Conservation (phyloP, 2,888 invertebrate species). For the Macaria notata region DNA sequence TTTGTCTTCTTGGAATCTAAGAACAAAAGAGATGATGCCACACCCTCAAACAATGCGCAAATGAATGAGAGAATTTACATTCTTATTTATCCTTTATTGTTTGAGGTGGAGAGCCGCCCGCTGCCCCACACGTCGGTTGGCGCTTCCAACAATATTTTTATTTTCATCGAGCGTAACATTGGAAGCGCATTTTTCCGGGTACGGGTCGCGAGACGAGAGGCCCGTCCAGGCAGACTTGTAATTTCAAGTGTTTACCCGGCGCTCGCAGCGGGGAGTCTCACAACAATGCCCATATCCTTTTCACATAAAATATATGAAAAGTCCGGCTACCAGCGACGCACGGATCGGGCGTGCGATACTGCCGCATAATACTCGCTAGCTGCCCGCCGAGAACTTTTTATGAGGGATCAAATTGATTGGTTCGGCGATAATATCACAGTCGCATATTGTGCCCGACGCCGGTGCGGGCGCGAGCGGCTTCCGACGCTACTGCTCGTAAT, state of each 20-base stretch:
- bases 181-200: slow-evolving; percentile 75
- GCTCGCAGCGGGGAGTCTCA: slow-evolving; percentile 69
- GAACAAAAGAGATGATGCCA: no score
- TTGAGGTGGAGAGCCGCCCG: slow-evolving; percentile 23
- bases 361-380: slow-evolving; percentile 69
- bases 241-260: slow-evolving; percentile 79
- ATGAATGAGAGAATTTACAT: slow-evolving; percentile 5
- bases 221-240: slow-evolving; percentile 71
- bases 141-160: slow-evolving; percentile 60
- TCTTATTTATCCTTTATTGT: slow-evolving; percentile 20
- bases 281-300: slow-evolving; percentile 81
- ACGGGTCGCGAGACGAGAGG: slow-evolving; percentile 40
- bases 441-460: slow-evolving; percentile 57
- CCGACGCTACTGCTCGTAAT: slow-evolving; percentile 50
- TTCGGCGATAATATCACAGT: slow-evolving; percentile 75
- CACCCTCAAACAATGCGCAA: not conserved
- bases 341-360: slow-evolving; percentile 75
- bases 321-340: slow-evolving; percentile 69
- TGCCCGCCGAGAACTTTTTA: slow-evolving; percentile 77
- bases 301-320: slow-evolving; percentile 82
- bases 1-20: no score
- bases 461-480: slow-evolving; percentile 44
- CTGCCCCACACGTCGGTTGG: slow-evolving; percentile 43
- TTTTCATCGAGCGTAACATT: slow-evolving; percentile 74
- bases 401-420: slow-evolving; percentile 82